Evolutionary conservation across 2,797 vertebrate genomes (phyloP).

Genomic region (Sylvilagus floridanus): DNA sequence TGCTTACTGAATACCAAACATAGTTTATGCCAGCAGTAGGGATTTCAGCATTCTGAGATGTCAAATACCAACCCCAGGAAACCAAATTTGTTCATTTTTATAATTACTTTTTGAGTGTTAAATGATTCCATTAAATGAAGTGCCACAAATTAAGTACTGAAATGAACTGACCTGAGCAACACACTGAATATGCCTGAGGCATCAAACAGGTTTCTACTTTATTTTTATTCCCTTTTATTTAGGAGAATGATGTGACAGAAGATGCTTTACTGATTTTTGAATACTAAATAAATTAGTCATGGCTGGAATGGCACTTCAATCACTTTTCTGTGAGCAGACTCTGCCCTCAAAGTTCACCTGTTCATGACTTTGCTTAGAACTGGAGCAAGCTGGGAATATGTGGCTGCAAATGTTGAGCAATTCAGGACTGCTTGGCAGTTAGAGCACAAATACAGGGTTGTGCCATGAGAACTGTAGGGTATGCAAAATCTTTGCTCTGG

Average conservation of each 20-base stretch:
- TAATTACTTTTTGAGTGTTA: constrained; percentile 85
- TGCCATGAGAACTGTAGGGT: not conserved
- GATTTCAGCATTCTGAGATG: constrained; percentile 78
- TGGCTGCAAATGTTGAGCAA: constrained; percentile 12
- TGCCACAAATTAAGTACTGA: constrained; percentile 87
- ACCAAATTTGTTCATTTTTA: constrained; percentile 82
- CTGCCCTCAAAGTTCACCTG: constrained; percentile 76
- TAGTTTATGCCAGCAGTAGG: constrained; percentile 57
- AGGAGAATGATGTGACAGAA: constrained; percentile 83
- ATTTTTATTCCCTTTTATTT: constrained; percentile 86
- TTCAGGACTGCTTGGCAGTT: not conserved
- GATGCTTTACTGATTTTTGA: constrained; percentile 86
- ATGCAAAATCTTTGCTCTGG: not conserved
- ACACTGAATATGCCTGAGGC: constrained; percentile 86
- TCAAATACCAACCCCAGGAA: constrained; percentile 78
- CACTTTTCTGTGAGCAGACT: constrained; percentile 78
- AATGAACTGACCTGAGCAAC: constrained; percentile 89
- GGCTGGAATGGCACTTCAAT: constrained; percentile 84
- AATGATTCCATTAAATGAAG: constrained; percentile 86
- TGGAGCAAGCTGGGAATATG: not conserved
- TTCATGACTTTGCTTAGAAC: constrained; percentile 58
- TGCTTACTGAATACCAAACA: constrained; percentile 62
- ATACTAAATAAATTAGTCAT: constrained; percentile 89
- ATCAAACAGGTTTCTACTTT: constrained; percentile 85
- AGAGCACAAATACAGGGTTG: not conserved